Evolutionary conservation across 2,113 vertebrate species (phyloP).

Genomic region (Ginglymostoma cirratum): DNA sequence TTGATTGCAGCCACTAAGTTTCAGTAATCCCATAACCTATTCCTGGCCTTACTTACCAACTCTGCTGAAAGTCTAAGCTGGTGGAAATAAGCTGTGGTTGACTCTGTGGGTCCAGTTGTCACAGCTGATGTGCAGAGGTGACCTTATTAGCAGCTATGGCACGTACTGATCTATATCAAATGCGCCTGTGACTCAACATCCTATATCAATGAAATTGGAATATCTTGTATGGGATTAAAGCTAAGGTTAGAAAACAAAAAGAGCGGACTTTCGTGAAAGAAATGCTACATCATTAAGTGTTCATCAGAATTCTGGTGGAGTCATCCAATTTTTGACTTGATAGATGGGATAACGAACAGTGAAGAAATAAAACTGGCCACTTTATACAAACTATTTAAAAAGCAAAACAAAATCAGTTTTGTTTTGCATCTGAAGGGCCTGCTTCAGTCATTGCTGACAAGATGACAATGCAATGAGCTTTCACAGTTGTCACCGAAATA

Average conservation of each 20-base stretch:
- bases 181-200: background rate
- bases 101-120: background rate
- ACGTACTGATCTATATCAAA: background rate
- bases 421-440: background rate
- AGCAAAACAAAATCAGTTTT: background rate
- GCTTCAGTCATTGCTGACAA: background rate
- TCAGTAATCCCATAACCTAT: background rate
- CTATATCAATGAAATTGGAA: background rate
- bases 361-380: background rate
- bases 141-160: background rate
- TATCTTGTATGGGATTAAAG: background rate
- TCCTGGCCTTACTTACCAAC: slow-evolving; percentile 24
- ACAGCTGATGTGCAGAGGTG: background rate
- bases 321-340: background rate
- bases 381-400: background rate
- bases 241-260: background rate
- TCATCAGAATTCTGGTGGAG: background rate
- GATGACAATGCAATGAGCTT: background rate
- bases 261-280: background rate
- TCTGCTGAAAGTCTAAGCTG: background rate
- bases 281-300: background rate
- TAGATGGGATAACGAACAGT: background rate
- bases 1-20: background rate
- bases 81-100: background rate
- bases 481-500: background rate